Evolutionary conservation across 2,888 invertebrate species (phyloP).

Genomic region (Chymomyza fuscimana): DNA sequence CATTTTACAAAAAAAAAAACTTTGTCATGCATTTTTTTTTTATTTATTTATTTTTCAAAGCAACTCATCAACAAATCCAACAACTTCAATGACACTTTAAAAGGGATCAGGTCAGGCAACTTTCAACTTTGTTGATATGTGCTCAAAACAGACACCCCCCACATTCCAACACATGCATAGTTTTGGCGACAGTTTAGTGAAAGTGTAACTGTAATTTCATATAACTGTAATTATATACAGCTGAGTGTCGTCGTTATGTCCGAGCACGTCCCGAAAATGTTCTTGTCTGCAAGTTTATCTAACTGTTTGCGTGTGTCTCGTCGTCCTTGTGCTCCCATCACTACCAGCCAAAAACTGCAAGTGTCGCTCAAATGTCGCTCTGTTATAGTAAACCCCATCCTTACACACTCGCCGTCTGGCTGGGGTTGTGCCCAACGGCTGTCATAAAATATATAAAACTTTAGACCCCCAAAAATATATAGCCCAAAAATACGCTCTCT

Average conservation of each 20-base stretch:
- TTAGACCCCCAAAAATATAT: constrained; percentile 50
- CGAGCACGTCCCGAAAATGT: neutral
- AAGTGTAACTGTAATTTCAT: constrained; percentile 67
- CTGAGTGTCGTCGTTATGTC: constrained; percentile 29
- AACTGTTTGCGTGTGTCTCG: constrained; percentile 36
- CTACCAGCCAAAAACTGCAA: constrained; percentile 51
- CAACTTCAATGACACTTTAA: constrained; percentile 60
- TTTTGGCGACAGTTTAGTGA: constrained; percentile 58
- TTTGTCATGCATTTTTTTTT: neutral
- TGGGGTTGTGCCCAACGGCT: constrained; percentile 34
- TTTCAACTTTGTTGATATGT: constrained; percentile 34
- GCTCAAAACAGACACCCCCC: neutral
- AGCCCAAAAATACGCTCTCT: constrained; percentile 24
- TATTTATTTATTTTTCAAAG: neutral
- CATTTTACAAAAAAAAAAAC: neutral
- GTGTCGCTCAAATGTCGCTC: constrained; percentile 69
- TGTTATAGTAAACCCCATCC: constrained; percentile 27
- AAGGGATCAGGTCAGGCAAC: constrained; percentile 53
- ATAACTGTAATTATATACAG: constrained; percentile 73
- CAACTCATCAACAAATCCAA: constrained; percentile 4
- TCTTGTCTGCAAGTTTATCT: constrained; percentile 55
- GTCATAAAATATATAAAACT: constrained; percentile 71
- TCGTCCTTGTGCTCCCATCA: constrained; percentile 19
- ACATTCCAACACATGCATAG: neutral
- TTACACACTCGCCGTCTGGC: neutral